These are phyloP conservation scores for Cephalopachus bancanus DNA, from an alignment of 2,797 vertebrate genomes.

Conservation along the genomic window DNA sequence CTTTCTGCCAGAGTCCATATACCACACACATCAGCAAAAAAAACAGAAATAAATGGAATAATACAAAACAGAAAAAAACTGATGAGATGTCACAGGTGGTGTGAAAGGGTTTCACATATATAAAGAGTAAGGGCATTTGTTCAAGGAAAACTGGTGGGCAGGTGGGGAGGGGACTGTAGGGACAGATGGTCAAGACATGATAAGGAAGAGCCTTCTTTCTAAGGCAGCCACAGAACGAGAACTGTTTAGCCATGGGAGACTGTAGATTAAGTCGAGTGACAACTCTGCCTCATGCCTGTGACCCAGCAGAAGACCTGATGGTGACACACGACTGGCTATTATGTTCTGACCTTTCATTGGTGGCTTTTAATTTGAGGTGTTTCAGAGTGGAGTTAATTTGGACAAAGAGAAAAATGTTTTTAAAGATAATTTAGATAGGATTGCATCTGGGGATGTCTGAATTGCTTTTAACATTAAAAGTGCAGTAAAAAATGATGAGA, in stretches of 20 bases:
- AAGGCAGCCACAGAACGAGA: background rate
- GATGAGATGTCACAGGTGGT: rapidly evolving
- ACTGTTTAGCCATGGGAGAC: rapidly evolving
- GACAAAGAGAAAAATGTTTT: background rate
- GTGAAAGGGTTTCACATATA: background rate
- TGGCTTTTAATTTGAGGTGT: background rate
- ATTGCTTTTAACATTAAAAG: background rate
- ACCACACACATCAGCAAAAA: background rate
- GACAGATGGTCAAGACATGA: rapidly evolving
- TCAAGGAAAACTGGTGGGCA: background rate
- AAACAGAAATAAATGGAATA: background rate
- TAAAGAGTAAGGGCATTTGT: background rate
- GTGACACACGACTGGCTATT: background rate
- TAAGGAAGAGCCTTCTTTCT: too few species aligned
- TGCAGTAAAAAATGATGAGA: background rate
- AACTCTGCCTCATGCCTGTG: too few species aligned
- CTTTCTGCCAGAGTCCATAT: background rate
- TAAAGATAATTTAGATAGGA: background rate
- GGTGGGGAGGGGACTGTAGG: too few species aligned
- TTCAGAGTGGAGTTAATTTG: background rate
- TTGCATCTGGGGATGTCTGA: background rate
- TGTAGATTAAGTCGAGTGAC: too few species aligned
- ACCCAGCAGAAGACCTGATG: too few species aligned
- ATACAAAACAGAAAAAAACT: background rate
- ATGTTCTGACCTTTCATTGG: background rate